Base-by-base conservation (phyloP, 2,888 invertebrate genomes). In the Chymomyza procnemis region DNA sequence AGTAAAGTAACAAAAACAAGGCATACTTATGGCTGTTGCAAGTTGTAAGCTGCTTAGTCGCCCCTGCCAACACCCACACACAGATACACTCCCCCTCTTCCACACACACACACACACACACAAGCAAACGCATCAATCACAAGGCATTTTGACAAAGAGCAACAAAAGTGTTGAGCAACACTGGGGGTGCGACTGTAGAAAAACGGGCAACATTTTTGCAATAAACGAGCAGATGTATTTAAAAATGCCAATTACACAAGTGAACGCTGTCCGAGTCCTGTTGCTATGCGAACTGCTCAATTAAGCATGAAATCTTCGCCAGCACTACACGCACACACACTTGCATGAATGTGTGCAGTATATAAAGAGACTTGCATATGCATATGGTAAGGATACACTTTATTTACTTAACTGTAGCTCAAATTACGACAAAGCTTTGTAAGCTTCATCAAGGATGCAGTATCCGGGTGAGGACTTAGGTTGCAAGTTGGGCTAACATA, bases 1-100 rank as follows among this genome's bases (percentile, higher is more conserved):
- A 46, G 57, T 8, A n/a, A 63, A 50, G 46, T 57, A 54, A 34
- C 26, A 46, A 12, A 22, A 58, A 46, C 16, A 14, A n/a, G 6
- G 74, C 71, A 85, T 80, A 80, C 85, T 81, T 81, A 81, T 83
- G 80, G 74, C 71, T 67, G 67, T 71, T 75, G 75, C 62, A 64
- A 67, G 63, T 61, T 64, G 70, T 82, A 82, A 82, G 81, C 81
- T 76, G 80, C 85, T 82, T 82, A 82, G 83, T 59, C 55, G 47
- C 16, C 54, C 26, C 41, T 75, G 73, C 67, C 64, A 61, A 34
- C 41, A 22, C 1, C 3, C 34, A 34, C 26, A 26, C 26, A 54
- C 60, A 52, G n/a, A n/a, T n/a, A n/a, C n/a, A n/a, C n/a, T n/a
- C n/a, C n/a, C n/a, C n/a, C n/a, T n/a, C n/a, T n/a, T n/a, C n/a